Base-by-base conservation (phyloP, 1,140 invertebrate genomes). In the Parasteatoda tepidariorum region DNA sequence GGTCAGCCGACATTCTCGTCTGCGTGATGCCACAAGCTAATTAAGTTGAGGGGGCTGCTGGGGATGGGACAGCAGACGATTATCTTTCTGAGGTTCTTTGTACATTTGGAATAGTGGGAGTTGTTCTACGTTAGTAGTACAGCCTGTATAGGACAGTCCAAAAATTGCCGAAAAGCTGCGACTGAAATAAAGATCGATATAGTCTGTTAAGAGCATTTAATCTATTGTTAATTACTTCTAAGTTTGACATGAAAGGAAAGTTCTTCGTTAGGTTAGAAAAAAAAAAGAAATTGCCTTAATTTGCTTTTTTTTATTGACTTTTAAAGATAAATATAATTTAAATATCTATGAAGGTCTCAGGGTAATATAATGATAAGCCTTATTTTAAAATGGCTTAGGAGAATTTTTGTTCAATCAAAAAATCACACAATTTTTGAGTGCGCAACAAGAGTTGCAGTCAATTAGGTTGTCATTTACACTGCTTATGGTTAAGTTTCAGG, bases 11-110 rank as follows among this genome's bases (percentile, higher is more conserved):
- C 28, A 68, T 24, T 71, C 41, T 59, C 57, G 68, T 71, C 68
- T 71, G 68, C 68, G 68, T 75, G 73, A 61, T 75, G 73, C 73
- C 57, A 62, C 73, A n/a, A 33, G 26, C 55, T 75, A 75, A 75
- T 75, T 75, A 75, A 75, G 38, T 75, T 38, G 55, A 34, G 30
- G 68, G 48, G 31, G 26, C 13, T 22, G 48, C 22, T 55, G 54
- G 48, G 38, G 70, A 48, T 73, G 13, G 28, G 6, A 24, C 11
- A 34, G 22, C 55, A 73, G 48, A 31, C 70, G 70, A 73, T 54
- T 73, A 73, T 41, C 48, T 73, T 57, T 30, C 34, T 34, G 34
- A n/a, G 24, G 26, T 31, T 33, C 34, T 24, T 41, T 3, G 22
- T 48, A 48, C 38, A n/a, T 48, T 48, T 48, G 38, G 38, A 48